A percentile compares a stretch with the other conserved stretches of the same genome.
Conservation (phyloP, 1,140 invertebrate species). For the Penaeus vannamei region DNA sequence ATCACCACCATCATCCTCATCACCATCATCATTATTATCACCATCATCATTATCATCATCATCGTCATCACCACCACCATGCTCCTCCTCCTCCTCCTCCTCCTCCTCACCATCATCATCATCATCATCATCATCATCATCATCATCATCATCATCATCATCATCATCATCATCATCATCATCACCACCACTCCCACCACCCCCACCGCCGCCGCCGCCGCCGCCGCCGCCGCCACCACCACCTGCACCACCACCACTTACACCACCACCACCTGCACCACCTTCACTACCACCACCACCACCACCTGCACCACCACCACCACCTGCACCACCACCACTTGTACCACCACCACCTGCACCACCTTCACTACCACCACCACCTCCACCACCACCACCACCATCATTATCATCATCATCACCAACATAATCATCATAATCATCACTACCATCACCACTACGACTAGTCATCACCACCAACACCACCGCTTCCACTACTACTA, state of each 20-base stretch:
- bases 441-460: not conserved
- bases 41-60: not conserved
- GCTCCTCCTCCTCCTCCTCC: no score
- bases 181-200: not conserved
- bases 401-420: not conserved
- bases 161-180: not conserved
- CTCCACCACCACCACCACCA: not conserved
- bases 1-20: not conserved
- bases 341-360: not conserved
- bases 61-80: not conserved
- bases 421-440: not conserved
- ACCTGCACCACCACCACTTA: not conserved
- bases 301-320: not conserved
- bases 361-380: not conserved
- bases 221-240: not conserved
- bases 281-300: not conserved
- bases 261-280: not conserved
- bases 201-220: not conserved
- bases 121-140: not conserved
- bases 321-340: not conserved
- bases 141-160: not conserved
- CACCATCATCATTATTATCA: not conserved
- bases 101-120: not conserved
- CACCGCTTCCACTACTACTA: constrained; percentile 5
- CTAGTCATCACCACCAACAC: not conserved